Conservation (phyloP, 2,888 invertebrate species). For the Sabatieria punctata region DNA sequence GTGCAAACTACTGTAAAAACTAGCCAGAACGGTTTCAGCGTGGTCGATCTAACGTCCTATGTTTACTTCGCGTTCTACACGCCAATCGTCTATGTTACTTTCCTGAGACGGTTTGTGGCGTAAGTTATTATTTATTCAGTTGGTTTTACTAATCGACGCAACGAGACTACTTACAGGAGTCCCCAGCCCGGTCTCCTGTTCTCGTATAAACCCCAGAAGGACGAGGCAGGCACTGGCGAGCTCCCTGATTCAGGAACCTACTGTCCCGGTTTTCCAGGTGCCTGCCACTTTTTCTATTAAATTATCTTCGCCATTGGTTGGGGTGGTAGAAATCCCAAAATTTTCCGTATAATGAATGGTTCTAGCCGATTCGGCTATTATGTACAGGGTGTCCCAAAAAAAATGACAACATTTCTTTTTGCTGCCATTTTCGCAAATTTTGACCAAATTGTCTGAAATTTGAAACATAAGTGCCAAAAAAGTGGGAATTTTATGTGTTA, state of each 20-base stretch:
- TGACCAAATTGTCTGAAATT: no score
- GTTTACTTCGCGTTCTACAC: conserved; percentile 59
- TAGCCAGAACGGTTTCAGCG: conserved; percentile 43
- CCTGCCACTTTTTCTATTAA: background rate
- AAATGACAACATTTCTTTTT: no score
- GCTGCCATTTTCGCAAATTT: no score
- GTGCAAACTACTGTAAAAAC: background rate
- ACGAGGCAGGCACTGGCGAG: conserved; percentile 17
- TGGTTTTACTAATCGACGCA: background rate
- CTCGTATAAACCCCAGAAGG: conserved; percentile 21
- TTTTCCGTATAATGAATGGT: background rate
- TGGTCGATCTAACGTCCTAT: conserved; percentile 58
- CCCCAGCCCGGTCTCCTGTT: conserved; percentile 15
- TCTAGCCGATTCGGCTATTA: no score
- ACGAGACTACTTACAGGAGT: conserved; percentile 2
- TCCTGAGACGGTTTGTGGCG: conserved; percentile 61
- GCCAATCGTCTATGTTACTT: conserved; percentile 60
- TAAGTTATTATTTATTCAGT: conserved; percentile 39
- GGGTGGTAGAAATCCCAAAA: background rate
- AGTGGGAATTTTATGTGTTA: no score
- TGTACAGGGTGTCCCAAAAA: no score
- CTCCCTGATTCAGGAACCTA: conserved; percentile 15
- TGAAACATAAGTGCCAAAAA: no score
- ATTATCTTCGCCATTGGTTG: background rate
- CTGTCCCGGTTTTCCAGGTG: conserved; percentile 18